Conservation (phyloP, 2,797 vertebrate species). For the Psittacula derbiana region DNA sequence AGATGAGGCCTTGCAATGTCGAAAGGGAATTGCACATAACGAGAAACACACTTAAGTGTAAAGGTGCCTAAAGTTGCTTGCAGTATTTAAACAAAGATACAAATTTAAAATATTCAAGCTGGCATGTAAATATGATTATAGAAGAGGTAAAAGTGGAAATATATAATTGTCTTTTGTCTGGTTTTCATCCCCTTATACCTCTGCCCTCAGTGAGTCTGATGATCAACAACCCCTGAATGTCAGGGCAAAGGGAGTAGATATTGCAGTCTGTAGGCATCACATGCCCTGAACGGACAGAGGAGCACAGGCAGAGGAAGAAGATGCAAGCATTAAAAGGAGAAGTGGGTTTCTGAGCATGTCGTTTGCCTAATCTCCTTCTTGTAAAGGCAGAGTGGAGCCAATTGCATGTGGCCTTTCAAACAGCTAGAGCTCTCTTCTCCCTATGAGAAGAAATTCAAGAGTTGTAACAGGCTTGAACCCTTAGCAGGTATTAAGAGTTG, state of each 20-base stretch:
- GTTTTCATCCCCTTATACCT: neutral
- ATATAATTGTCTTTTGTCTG: neutral
- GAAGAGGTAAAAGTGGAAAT: neutral
- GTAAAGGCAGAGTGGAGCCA: neutral
- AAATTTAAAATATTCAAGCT: neutral
- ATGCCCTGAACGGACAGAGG: neutral
- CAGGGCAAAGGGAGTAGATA: neutral
- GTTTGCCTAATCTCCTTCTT: neutral
- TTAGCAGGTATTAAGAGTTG: constrained; percentile 28
- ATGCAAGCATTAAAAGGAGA: neutral
- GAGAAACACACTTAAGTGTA: neutral
- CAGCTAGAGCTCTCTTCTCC: neutral
- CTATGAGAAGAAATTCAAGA: neutral
- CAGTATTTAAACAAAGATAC: neutral
- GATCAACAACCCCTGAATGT: neutral
- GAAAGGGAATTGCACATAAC: neutral
- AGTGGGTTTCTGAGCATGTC: neutral
- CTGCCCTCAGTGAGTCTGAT: neutral
- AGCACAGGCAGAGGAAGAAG: neutral
- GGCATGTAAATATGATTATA: neutral
- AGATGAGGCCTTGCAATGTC: neutral
- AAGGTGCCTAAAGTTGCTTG: neutral
- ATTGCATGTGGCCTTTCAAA: neutral
- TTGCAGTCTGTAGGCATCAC: neutral
- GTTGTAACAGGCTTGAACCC: neutral